phyloP scores from a whole-genome alignment of 2,113 vertebrate species.

The Rhineura floridana region DNA sequence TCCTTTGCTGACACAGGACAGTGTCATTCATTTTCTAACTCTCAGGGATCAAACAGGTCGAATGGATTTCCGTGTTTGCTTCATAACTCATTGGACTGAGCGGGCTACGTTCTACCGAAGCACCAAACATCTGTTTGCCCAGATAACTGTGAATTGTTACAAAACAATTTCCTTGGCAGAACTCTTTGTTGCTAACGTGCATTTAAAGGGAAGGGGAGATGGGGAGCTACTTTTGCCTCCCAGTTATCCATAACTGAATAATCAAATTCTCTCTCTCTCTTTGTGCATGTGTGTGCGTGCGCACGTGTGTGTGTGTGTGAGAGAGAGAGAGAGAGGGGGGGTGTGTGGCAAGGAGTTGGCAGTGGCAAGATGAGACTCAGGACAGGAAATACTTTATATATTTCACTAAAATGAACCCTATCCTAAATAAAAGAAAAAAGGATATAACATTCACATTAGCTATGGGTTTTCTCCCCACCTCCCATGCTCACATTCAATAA shows the following conservation, averaged over 20 bases:
- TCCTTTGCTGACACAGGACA: background rate
- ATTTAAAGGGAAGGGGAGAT: background rate
- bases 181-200: background rate
- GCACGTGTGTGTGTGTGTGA: background rate
- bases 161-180: slow-evolving; percentile 2
- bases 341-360: background rate
- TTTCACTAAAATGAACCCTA: background rate
- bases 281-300: background rate
- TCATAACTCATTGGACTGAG: background rate
- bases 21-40: background rate
- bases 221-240: background rate
- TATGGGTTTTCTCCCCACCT: background rate
- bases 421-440: slow-evolving; percentile 15
- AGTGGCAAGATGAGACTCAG: slow-evolving; percentile 6
- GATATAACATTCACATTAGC: background rate
- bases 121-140: slow-evolving; percentile 20
- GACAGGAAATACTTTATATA: slow-evolving; percentile 8
- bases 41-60: background rate
- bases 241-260: slow-evolving; percentile 15
- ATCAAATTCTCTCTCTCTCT: too few relatives aligned
- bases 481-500: background rate
- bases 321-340: background rate
- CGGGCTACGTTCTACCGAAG: slow-evolving; percentile 11
- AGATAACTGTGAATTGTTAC: background rate
- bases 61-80: background rate